Base-by-base conservation (phyloP, 2,888 invertebrate genomes). In the Drosophila cyrtoloma region DNA sequence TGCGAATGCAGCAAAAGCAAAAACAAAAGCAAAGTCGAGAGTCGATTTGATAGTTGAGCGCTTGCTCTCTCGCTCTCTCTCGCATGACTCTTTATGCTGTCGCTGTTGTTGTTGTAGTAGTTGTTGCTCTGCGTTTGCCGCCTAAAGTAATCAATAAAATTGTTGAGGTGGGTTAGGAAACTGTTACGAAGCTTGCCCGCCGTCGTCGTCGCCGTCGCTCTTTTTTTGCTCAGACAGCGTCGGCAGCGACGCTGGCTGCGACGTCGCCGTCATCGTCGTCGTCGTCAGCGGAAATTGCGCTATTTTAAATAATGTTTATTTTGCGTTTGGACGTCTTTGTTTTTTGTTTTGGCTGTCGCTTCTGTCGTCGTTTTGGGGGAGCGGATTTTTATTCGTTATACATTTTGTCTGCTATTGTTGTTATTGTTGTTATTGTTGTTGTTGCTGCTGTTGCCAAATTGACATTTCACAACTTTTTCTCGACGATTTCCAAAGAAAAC, bases 91-190 rank as follows among this genome's bases (percentile, higher is more conserved):
- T 68, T 67, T 64, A 70, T 59, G 22, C 22, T 66, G 37, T 22
- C 60, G 53, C 59, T 62, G 59, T 42, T 56, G 62, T 51, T 60
- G 62, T 58, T 55, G 68, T 16, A 52, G 66, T 51, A 67, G 76
- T 52, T 71, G 71, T 44, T 72, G 70, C 66, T 71, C 80, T 79
- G 81, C 84, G 82, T 86, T 84, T 86, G 89, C 88, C 88, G 87
- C 88, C 84, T 90, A 88, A 87, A 90, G 89, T 86, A 91, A 93
- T 92, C 93, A 92, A 93, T 93, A 92, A 92, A 93, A 93, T 93
- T 93, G 92, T 93, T 93, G 93, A 93, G 93, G 93, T 93, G 93
- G 93, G 93, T 93, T 93, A 93, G 92, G 93, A 93, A 93, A 92
- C 90, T 89, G 92, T 92, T 92, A 92, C 92, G 91, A 89, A 91